Evolutionary conservation across 1,140 invertebrate genomes (phyloP), one percentile per base, ranked within the genome.

Genomic region (Bombus waltoni): DNA sequence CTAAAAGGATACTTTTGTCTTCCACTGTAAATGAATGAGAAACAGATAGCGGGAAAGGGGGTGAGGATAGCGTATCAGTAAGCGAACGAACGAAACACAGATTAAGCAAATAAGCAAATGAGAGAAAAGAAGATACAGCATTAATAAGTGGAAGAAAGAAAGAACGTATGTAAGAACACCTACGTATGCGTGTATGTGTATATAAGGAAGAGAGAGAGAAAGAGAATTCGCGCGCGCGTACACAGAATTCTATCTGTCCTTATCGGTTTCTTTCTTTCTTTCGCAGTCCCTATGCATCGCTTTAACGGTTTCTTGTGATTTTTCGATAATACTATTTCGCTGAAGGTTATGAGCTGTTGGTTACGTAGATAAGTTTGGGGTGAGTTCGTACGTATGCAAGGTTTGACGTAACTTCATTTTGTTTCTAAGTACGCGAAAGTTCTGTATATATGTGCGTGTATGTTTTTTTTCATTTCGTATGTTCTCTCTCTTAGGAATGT

Each of bases 221-320:
- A 81, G 70, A 62, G 70, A 73, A 59, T 73, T 78, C 47, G 76
- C 82, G 82, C 82, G 82, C 81, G 85, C 71, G 76, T 80, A 85
- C 73, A 72, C 42, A 83, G 68, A 73, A 72, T 42, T 78, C 35
- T 83, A 38, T 78, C 57, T 44, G 6, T 87, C 74, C 80, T 71
- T 89, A 76, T 88, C 40, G 65, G 57, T 85, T 81, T 53, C 85
- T 84, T 73, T 77, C 85, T 78, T 77, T 66, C 74, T 57, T 62
- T 62, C 59, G 11, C 72, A 76, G 35, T 85, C 38, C 66, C 74
- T 86, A 83, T 87, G 71, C 66, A 88, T 70, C 86, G 75, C 87
- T 88, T 88, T 90, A 90, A 90, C 89, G 88, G 89, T 90, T 90
- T 90, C 83, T 81, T 53, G 70, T 90, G 72, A 88, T 90, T 90